Conservation (phyloP, 2,888 invertebrate genomes). For the Sylvicola cinctus region DNA sequence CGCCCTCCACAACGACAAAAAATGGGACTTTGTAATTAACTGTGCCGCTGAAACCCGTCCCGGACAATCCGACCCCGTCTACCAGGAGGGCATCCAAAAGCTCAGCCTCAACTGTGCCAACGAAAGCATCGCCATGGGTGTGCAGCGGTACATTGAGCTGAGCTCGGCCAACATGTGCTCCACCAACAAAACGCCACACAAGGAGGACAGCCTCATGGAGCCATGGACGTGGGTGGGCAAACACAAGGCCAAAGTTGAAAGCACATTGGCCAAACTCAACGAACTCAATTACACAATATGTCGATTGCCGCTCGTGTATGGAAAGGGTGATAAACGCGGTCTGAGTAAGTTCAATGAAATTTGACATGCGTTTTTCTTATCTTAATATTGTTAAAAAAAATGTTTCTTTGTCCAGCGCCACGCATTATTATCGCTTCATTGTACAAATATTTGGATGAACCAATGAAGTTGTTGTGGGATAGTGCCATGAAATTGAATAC, state of each 20-base stretch:
- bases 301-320: slow-evolving; percentile 72
- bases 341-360: slow-evolving; percentile 37
- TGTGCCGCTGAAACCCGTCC: slow-evolving; percentile 82
- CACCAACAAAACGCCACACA: slow-evolving; percentile 54
- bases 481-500: slow-evolving; percentile 69
- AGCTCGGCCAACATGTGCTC: slow-evolving; percentile 67
- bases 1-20: slow-evolving; percentile 30
- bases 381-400: neutral
- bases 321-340: slow-evolving; percentile 61
- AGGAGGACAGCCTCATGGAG: slow-evolving; percentile 53
- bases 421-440: slow-evolving; percentile 70
- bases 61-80: slow-evolving; percentile 75
- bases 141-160: slow-evolving; percentile 57
- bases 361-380: neutral
- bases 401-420: slow-evolving; percentile 37
- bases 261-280: slow-evolving; percentile 40
- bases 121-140: slow-evolving; percentile 46
- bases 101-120: slow-evolving; percentile 67
- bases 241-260: slow-evolving; percentile 68
- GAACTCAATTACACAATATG: slow-evolving; percentile 54
- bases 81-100: slow-evolving; percentile 71
- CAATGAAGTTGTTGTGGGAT: slow-evolving; percentile 83
- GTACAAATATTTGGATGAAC: slow-evolving; percentile 71
- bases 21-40: slow-evolving; percentile 66
- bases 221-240: slow-evolving; percentile 73